A percentile compares a stretch with the other conserved stretches of the same genome.
phyloP scores from a whole-genome alignment of 2,797 vertebrate genomes.

The Odontamblyopus rebecca region DNA sequence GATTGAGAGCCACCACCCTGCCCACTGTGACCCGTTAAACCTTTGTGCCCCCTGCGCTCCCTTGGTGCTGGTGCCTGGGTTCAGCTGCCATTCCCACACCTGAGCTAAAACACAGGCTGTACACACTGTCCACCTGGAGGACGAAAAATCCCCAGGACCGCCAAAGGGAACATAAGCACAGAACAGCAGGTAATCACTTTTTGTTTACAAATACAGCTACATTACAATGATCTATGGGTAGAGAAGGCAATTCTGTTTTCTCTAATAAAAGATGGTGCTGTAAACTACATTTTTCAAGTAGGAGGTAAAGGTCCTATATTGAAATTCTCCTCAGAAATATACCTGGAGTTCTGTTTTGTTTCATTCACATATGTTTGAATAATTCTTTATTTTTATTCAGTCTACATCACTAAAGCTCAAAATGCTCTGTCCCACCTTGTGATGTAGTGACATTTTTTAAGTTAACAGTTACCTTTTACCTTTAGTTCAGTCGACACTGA shows the following conservation, averaged over 20 bases:
- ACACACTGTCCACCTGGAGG: constrained; percentile 26
- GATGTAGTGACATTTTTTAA: too few species aligned
- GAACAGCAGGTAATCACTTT: neutral
- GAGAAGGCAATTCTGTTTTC: neutral
- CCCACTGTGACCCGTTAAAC: constrained; percentile 55
- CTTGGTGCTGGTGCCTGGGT: constrained; percentile 34
- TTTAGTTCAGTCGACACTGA: too few species aligned
- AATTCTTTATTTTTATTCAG: too few species aligned
- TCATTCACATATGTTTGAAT: too few species aligned
- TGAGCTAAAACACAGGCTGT: constrained; percentile 36
- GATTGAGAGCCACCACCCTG: constrained; percentile 67
- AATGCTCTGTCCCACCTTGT: too few species aligned
- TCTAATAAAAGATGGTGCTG: neutral
- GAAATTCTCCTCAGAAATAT: too few species aligned
- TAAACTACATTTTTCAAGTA: too few species aligned
- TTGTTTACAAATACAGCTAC: neutral
- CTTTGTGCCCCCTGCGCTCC: constrained; percentile 44
- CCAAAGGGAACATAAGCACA: constrained; percentile 6
- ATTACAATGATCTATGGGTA: neutral
- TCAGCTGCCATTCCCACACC: constrained; percentile 57
- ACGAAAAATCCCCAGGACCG: constrained; percentile 25
- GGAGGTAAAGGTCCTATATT: too few species aligned
- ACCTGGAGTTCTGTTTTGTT: too few species aligned
- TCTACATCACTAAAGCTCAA: too few species aligned
- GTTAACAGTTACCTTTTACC: too few species aligned